A percentile compares a stretch with the other conserved stretches of the same genome.
phyloP scores from a whole-genome alignment of 2,797 vertebrate species.

The Naso thynnoides region DNA sequence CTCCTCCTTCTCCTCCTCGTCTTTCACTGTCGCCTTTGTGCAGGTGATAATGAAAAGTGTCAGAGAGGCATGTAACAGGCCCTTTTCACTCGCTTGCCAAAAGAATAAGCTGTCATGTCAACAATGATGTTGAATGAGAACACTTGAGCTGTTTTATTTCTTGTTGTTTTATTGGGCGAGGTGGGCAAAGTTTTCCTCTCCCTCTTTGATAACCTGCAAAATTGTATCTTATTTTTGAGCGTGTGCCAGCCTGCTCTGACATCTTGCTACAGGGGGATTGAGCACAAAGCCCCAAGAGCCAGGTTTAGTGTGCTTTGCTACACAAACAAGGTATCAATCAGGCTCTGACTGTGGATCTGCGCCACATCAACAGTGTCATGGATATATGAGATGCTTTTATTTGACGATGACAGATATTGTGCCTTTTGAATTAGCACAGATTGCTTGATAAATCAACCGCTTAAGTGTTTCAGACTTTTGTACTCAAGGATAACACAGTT shows the following conservation, averaged over 20 bases:
- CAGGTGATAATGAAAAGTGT: constrained; percentile 89
- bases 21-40: constrained; percentile 88
- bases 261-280: constrained; percentile 62
- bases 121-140: constrained; percentile 68
- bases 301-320: constrained; percentile 53
- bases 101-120: constrained; percentile 77
- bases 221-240: constrained; percentile 69
- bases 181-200: constrained; percentile 38
- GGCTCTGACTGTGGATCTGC: constrained; percentile 35
- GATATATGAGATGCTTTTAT: constrained; percentile 37
- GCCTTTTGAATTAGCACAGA: constrained; percentile 20
- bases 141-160: constrained; percentile 69
- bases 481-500: not conserved
- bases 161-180: constrained; percentile 77
- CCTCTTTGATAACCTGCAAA: constrained; percentile 54
- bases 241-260: constrained; percentile 63
- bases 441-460: constrained; percentile 8
- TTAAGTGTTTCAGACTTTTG: constrained; percentile 10
- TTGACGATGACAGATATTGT: constrained; percentile 41
- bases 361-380: constrained; percentile 24
- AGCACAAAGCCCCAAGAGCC: constrained; percentile 42
- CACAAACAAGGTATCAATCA: constrained; percentile 70
- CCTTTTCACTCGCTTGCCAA: constrained; percentile 76
- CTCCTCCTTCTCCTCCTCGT: constrained; percentile 80
- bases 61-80: constrained; percentile 87